These are phyloP conservation scores for Acanthopleura granulata DNA, from an alignment of 2,888 invertebrate genomes.

Conservation along the genomic window DNA sequence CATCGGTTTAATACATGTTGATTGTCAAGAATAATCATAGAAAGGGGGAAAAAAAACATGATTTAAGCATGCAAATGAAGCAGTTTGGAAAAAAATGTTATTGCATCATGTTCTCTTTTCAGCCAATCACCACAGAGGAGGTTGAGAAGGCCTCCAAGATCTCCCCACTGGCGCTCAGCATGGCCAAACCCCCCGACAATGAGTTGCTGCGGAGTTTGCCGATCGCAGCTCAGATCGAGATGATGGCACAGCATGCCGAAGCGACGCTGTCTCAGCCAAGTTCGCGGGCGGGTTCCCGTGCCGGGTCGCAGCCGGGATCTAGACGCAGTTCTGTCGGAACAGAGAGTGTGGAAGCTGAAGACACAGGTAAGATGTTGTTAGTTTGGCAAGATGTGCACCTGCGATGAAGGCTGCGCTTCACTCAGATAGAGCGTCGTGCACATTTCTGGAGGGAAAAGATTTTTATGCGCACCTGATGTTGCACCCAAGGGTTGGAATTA, in stretches of 20 bases:
- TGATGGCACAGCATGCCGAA: slow-evolving; percentile 73
- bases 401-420: no score
- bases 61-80: no score
- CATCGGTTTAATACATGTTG: no score
- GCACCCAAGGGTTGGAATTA: no score
- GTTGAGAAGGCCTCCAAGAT: slow-evolving; percentile 74
- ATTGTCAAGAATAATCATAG: no score
- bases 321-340: slow-evolving; percentile 43
- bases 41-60: no score
- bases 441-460: no score
- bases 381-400: no score
- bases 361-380: background rate
- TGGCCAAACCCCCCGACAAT: slow-evolving; percentile 69
- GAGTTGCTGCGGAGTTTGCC: slow-evolving; percentile 60
- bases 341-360: slow-evolving; percentile 2
- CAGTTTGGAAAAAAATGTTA: no score
- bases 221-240: slow-evolving; percentile 65
- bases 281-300: slow-evolving; percentile 35
- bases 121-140: slow-evolving; percentile 81
- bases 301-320: slow-evolving; percentile 43
- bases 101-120: slow-evolving; percentile 52
- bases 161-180: slow-evolving; percentile 73
- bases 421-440: no score
- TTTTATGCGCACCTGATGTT: no score
- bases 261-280: slow-evolving; percentile 70